A percentile compares a stretch with the other conserved stretches of the same genome.
phyloP scores from a whole-genome alignment of 2,113 vertebrate genomes.

The Pterophyllum scalare region DNA sequence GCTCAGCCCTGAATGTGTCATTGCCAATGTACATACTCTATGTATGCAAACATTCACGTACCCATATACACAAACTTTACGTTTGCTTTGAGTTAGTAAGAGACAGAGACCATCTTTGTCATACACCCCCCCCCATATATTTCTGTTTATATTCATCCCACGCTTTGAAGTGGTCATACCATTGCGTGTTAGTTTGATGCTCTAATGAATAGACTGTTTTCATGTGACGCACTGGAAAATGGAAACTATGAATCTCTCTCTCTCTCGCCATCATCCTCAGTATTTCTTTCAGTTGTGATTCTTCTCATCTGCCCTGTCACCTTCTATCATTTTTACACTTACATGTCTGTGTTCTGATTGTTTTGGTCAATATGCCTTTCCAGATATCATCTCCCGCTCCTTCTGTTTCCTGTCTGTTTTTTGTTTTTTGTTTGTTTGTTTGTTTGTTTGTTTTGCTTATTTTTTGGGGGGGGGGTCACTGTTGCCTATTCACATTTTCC shows the following conservation, averaged over 20 bases:
- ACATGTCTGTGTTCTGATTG: slow-evolving; percentile 1
- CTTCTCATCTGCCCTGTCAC: slow-evolving; percentile 33
- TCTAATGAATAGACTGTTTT: slow-evolving; percentile 73
- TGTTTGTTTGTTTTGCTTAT: too few species aligned
- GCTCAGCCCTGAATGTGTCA: not conserved
- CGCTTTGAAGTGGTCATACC: slow-evolving; percentile 72
- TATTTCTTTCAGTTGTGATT: slow-evolving; percentile 6
- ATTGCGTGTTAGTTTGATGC: slow-evolving; percentile 67
- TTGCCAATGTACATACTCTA: slow-evolving; percentile 1
- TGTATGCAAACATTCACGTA: slow-evolving; percentile 8
- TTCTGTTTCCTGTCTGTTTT: not conserved
- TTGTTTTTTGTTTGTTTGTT: too few species aligned
- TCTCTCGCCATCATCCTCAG: slow-evolving; percentile 10
- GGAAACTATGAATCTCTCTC: slow-evolving; percentile 66
- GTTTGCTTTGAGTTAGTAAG: slow-evolving; percentile 43
- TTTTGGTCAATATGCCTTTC: slow-evolving; percentile 14
- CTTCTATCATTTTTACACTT: slow-evolving; percentile 17
- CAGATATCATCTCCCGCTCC: not conserved
- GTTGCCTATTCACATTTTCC: not conserved
- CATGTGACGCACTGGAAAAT: slow-evolving; percentile 68
- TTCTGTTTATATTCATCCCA: slow-evolving; percentile 66
- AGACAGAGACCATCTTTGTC: slow-evolving; percentile 65
- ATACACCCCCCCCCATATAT: slow-evolving; percentile 20
- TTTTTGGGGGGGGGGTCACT: not conserved
- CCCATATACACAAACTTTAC: slow-evolving; percentile 22